phyloP scores from a whole-genome alignment of 2,797 vertebrate species.

The Masticophis lateralis region DNA sequence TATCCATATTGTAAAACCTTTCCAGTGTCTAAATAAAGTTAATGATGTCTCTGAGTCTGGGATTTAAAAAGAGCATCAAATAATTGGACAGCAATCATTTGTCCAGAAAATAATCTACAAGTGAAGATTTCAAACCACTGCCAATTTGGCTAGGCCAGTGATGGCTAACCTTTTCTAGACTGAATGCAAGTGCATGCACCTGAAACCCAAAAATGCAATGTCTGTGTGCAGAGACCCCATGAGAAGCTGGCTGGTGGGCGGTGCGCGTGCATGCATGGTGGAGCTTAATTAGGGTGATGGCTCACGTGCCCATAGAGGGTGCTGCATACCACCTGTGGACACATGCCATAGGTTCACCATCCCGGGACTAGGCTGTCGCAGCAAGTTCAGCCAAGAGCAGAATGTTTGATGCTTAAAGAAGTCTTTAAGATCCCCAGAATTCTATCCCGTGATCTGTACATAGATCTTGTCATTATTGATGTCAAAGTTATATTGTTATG shows the following conservation, averaged over 20 bases:
- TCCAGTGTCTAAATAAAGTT: not conserved
- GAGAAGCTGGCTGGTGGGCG: too few species aligned
- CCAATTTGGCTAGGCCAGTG: not conserved
- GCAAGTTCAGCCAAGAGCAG: not conserved
- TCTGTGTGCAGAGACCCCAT: too few species aligned
- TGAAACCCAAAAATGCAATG: too few species aligned
- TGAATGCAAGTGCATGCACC: too few species aligned
- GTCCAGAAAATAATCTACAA: not conserved
- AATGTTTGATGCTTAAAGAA: not conserved
- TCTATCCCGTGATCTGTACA: not conserved
- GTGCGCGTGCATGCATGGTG: rapidly evolving
- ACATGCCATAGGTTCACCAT: too few species aligned
- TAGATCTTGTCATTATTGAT: not conserved
- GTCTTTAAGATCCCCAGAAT: not conserved
- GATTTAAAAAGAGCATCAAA: not conserved
- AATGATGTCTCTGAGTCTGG: not conserved
- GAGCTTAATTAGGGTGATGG: too few species aligned
- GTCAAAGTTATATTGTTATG: too few species aligned
- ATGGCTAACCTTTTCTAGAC: too few species aligned
- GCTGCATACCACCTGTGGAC: too few species aligned
- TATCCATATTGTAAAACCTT: not conserved
- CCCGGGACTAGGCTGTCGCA: not conserved
- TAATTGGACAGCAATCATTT: not conserved
- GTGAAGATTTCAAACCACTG: not conserved
- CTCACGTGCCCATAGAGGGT: too few species aligned